Conservation (phyloP, 64 coral and sea anemone species). For the Hydrozoanthus tunicans region DNA sequence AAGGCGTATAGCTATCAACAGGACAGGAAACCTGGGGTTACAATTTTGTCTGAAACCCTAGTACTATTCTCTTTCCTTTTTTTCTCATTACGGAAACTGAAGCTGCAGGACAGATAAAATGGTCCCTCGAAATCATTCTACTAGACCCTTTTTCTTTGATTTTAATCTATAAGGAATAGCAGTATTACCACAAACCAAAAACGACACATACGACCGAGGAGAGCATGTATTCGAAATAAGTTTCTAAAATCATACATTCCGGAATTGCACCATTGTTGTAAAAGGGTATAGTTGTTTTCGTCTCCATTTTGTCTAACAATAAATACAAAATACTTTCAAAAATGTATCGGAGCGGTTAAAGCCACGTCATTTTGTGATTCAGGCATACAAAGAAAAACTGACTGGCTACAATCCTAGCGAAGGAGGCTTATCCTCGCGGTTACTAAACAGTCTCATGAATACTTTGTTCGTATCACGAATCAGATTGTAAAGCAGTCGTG, state of each 20-base stretch:
- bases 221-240: not conserved
- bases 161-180: not conserved
- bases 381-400: not conserved
- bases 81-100: not conserved
- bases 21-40: no score
- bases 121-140: no score
- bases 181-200: not conserved
- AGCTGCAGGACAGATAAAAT: no score
- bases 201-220: no score
- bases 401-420: not conserved
- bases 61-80: not conserved
- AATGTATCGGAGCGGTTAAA: not conserved
- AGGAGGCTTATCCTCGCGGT: no score
- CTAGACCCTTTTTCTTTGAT: not conserved
- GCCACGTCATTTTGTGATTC: not conserved
- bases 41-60: no score
- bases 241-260: conserved; percentile 12
- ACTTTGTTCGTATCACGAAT: no score
- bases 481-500: no score
- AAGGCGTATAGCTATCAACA: no score
- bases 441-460: no score
- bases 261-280: conserved; percentile 5
- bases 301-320: not conserved
- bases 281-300: not conserved
- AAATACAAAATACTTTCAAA: not conserved